Conservation (phyloP, 2,797 vertebrate genomes). For the Phyllotis vaccarum region DNA sequence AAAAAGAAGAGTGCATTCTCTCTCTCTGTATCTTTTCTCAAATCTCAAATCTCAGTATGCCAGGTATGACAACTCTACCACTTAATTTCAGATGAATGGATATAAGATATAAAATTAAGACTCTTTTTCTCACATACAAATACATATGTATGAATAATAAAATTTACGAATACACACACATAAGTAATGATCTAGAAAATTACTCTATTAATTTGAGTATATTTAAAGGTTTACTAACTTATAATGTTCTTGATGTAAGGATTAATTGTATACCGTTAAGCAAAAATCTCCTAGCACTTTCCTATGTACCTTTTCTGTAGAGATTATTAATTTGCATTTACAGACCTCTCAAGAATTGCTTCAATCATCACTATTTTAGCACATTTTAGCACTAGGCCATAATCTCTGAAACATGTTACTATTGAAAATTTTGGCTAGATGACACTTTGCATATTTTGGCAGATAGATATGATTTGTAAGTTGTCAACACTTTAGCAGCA, state of each 20-base stretch:
- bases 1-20: background rate
- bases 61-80: background rate
- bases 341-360: background rate
- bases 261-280: background rate
- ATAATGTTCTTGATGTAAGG: conserved; percentile 4
- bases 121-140: background rate
- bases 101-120: background rate
- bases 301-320: background rate
- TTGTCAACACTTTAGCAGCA: background rate
- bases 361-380: background rate
- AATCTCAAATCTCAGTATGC: background rate
- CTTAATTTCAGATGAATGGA: background rate
- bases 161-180: background rate
- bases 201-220: background rate
- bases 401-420: background rate
- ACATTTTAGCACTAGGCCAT: background rate
- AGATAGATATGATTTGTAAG: background rate
- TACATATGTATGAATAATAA: background rate
- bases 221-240: background rate
- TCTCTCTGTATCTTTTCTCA: background rate
- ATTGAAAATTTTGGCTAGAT: background rate
- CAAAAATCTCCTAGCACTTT: background rate
- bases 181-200: background rate
- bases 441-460: background rate
- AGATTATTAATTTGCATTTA: background rate